Evolutionary conservation across 1,140 invertebrate genomes (phyloP).

Genomic region (Oncopodura yosiiana): DNA sequence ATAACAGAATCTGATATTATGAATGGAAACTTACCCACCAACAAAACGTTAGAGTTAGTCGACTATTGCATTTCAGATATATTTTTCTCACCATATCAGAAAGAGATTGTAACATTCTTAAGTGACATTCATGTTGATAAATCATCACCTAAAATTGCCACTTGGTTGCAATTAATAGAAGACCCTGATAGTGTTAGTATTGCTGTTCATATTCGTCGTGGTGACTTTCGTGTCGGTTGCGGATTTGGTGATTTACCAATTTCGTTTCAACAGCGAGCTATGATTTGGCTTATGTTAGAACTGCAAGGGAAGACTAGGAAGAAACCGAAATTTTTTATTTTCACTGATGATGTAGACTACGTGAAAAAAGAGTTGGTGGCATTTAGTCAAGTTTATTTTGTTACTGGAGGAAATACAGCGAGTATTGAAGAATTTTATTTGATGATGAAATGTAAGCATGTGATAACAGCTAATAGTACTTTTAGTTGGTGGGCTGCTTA

Average conservation of each 20-base stretch:
- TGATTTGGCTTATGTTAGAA: not conserved
- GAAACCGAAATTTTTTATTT: not conserved
- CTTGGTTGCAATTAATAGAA: no score
- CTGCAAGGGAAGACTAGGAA: no score
- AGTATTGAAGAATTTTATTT: not conserved
- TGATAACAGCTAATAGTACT: slow-evolving; percentile 1
- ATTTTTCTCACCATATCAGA: no score
- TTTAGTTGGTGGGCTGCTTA: slow-evolving; percentile 11
- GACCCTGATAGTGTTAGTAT: no score
- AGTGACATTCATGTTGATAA: no score
- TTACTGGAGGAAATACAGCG: not conserved
- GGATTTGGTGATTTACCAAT: not conserved
- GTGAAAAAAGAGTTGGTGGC: not conserved
- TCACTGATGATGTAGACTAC: not conserved
- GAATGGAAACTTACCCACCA: no score
- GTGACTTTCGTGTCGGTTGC: not conserved
- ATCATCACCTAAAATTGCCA: no score
- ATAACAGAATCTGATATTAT: no score
- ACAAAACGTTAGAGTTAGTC: no score
- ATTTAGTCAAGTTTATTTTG: not conserved
- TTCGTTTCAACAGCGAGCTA: not conserved
- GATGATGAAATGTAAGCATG: not conserved
- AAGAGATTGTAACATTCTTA: no score
- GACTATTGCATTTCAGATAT: no score
- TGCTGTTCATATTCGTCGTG: not conserved